These are phyloP conservation scores for Tenthredo distinguenda DNA, from an alignment of 2,888 invertebrate genomes.

Conservation along the genomic window DNA sequence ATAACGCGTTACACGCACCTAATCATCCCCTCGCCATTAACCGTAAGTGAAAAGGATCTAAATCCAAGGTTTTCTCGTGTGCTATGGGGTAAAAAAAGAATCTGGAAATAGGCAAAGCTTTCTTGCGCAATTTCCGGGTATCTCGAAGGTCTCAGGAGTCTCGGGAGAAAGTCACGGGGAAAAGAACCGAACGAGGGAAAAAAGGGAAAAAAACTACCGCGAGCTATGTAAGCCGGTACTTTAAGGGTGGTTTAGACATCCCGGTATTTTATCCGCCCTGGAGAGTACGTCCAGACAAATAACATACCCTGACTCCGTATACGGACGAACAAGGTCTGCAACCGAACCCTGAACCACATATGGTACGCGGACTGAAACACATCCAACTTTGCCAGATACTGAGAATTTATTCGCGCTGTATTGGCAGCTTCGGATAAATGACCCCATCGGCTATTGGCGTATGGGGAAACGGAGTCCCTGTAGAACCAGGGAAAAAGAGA, in stretches of 20 bases:
- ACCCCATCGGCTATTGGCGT: conserved; percentile 61
- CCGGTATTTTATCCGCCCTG: conserved; percentile 38
- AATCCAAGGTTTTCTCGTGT: background rate
- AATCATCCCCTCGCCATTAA: background rate
- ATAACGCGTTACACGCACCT: no score
- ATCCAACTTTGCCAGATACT: conserved; percentile 48
- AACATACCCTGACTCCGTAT: background rate
- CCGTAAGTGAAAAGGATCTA: background rate
- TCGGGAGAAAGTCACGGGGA: background rate
- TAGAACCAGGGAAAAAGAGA: background rate
- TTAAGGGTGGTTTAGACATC: conserved; percentile 49
- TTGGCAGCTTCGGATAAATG: conserved; percentile 72
- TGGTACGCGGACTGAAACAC: conserved; percentile 24
- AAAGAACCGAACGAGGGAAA: background rate
- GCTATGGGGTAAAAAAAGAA: background rate
- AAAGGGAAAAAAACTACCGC: background rate
- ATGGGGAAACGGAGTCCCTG: background rate
- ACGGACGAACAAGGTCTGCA: background rate
- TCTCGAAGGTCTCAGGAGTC: background rate
- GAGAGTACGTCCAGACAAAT: conserved; percentile 25
- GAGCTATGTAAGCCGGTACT: conserved; percentile 19
- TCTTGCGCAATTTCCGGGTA: conserved; percentile 25
- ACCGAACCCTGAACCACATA: background rate
- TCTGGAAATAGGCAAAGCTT: background rate
- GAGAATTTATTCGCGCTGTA: conserved; percentile 72